Base-by-base conservation (phyloP, 2,797 vertebrate genomes). In the Crocidura indochinensis region DNA sequence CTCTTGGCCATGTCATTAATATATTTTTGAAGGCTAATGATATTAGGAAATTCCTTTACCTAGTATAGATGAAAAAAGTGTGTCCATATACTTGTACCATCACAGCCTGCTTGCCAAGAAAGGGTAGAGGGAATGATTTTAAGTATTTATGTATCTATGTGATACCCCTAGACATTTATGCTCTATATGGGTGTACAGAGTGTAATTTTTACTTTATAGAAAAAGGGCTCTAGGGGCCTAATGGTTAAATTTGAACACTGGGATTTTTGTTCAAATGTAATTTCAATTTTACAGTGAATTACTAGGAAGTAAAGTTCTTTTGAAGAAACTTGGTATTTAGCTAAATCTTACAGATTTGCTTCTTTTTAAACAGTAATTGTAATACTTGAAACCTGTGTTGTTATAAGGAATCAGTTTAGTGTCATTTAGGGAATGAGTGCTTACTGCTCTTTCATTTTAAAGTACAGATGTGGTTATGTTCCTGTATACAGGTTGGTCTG, bases 401-500 rank as follows among this genome's bases (percentile, higher is more conserved):
- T 81, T 8, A 2, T 75, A 68, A 93, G 68, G n/a, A 65, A 49
- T 71, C 47, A 68, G 12, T 49, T 49, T 60, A 46, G 11, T 67
- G 27, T 90, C 29, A 38, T 67, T 88, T 80, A 72, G 17, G 10
- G 17, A 62, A 69, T 60, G 78, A 38, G 72, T 68, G 53, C 81
- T 64, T 89, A 20, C 84, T 89, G 17, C 64, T 72, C 56, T 72
- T 88, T 87, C 86, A 71, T 75, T 88, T 91, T 72, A 68, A 94
- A 76, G 8, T 64, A 44, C 3, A 60, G 49, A 19, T 75, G 14
- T 26, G 8, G 20, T 68, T 60, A 24, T 79, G 3, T 51, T 86
- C 11, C 20, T 79, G 29, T 75, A 10, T 26, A 29, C 2, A 31
- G 24, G 20, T 29, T 76, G 83, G 29, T 17, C 22, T 72, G 62